A percentile compares a stretch with the other conserved stretches of the same genome.
phyloP scores from a whole-genome alignment of 2,113 vertebrate genomes.

The Seriola quinqueradiata region DNA sequence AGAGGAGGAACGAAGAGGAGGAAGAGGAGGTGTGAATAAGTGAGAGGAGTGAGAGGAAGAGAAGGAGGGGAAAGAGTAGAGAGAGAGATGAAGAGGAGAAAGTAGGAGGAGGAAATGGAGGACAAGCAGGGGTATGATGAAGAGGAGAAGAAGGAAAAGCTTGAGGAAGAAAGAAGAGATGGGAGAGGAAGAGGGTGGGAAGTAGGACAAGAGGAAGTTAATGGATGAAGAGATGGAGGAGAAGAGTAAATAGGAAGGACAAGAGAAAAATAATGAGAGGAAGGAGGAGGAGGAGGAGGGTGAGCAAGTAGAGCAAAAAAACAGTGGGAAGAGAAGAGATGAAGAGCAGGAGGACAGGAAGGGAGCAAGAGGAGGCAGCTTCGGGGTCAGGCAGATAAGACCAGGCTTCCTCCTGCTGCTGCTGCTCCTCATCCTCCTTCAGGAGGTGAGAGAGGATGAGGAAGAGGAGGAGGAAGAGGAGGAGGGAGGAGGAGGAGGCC shows the following conservation, averaged over 20 bases:
- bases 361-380: background rate
- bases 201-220: background rate
- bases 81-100: too few species aligned
- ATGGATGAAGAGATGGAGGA: background rate
- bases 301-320: background rate
- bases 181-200: background rate
- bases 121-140: too few species aligned
- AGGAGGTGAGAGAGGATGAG: conserved; percentile 44
- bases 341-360: background rate
- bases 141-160: background rate
- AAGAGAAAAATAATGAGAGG: background rate
- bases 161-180: background rate
- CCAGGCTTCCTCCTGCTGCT: conserved; percentile 20
- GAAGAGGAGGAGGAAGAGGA: conserved; percentile 19
- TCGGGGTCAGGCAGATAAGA: conserved; percentile 32
- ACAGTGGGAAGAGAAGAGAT: background rate
- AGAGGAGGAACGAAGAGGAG: background rate
- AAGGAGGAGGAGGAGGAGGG: background rate
- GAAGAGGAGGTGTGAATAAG: background rate
- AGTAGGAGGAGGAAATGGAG: too few species aligned
- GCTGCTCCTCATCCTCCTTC: conserved; percentile 27
- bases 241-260: background rate
- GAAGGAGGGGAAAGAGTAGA: background rate
- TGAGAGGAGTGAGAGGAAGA: background rate
- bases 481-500: conserved; percentile 17